Base-by-base conservation (phyloP, 2,888 invertebrate genomes). In the Eupithecia abbreviata region DNA sequence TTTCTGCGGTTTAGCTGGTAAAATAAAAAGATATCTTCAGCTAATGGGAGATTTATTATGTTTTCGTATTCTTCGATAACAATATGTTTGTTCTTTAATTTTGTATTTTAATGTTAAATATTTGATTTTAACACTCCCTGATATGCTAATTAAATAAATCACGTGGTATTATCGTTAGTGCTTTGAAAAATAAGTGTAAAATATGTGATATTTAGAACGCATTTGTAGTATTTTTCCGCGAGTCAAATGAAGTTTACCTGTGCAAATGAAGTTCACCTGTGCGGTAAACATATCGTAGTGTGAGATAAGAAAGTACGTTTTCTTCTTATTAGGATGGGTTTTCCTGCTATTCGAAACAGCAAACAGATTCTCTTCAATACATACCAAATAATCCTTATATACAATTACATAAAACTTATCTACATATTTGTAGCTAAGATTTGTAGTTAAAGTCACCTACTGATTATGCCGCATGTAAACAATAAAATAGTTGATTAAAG, bases 111-210 rank as follows among this genome's bases (percentile, higher is more conserved):
- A 42, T 55, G 18, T 30, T 67, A 68, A 77, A 77, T 77, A 77
- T 75, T 75, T 67, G 58, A 62, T 58, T 67, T 69, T 58, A 70
- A 70, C 58, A 75, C 66, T 73, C 71, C 67, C 67, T 75, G 77
- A 73, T 75, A 75, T 67, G 49, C 67, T 77, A 71, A 75, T 73
- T 67, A 71, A 75, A 67, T 71, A 71, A 69, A 70, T 75, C 72
- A 75, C 72, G 72, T 70, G 55, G n/a, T 71, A 49, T 73, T 71
- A 72, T 75, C 75, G 73, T 75, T 13, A 65, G 65, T 41, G 42
- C 42, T 42, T 66, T 66, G 30, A 62, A 62, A 58, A 62, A 58
- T 58, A 18, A 9, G 9, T 58, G 18, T 3, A 58, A 58, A 58
- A 58, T 58, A 58, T 30, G 10, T 62, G 30, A 62, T 62, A 62